Evolutionary conservation across 2,888 invertebrate genomes (phyloP).

Genomic region (Andrena flavipes): DNA sequence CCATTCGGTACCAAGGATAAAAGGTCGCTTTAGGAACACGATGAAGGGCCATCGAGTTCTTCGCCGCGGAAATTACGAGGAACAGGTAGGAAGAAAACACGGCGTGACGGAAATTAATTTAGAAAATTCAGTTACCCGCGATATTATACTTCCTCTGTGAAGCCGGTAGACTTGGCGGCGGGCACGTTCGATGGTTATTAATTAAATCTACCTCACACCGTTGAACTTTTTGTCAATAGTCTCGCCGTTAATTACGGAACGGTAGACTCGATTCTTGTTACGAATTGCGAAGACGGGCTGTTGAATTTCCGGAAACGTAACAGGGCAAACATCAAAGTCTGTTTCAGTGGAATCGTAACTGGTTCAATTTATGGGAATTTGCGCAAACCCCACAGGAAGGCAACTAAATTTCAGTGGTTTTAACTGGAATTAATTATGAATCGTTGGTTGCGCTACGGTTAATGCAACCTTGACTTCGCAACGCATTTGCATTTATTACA

Average conservation of each 20-base stretch:
- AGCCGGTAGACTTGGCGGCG: slow-evolving; percentile 6
- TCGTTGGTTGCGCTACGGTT: neutral
- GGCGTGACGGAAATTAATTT: slow-evolving; percentile 48
- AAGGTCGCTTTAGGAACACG: slow-evolving; percentile 34
- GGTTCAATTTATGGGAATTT: slow-evolving; percentile 26
- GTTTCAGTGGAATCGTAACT: neutral
- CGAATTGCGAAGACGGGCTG: neutral
- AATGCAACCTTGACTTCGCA: neutral
- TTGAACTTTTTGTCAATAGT: slow-evolving; percentile 46
- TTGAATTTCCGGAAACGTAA: neutral
- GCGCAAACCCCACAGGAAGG: too few relatives aligned
- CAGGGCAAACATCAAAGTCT: neutral
- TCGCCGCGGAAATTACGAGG: slow-evolving; percentile 33
- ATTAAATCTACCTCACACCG: slow-evolving; percentile 45
- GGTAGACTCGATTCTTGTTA: slow-evolving; percentile 15
- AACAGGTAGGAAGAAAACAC: slow-evolving; percentile 32
- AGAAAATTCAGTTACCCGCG: slow-evolving; percentile 33
- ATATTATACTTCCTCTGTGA: slow-evolving; percentile 18
- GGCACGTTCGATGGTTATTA: slow-evolving; percentile 44
- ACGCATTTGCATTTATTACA: slow-evolving; percentile 8
- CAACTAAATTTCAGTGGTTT: too few relatives aligned
- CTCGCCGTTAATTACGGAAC: slow-evolving; percentile 35
- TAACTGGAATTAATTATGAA: neutral
- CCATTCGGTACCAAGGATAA: slow-evolving; percentile 54
- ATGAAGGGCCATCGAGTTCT: slow-evolving; percentile 48